Evolutionary conservation across 2,888 invertebrate genomes (phyloP), one percentile per base, ranked within the genome.

Genomic region (Parnassius smintheus): DNA sequence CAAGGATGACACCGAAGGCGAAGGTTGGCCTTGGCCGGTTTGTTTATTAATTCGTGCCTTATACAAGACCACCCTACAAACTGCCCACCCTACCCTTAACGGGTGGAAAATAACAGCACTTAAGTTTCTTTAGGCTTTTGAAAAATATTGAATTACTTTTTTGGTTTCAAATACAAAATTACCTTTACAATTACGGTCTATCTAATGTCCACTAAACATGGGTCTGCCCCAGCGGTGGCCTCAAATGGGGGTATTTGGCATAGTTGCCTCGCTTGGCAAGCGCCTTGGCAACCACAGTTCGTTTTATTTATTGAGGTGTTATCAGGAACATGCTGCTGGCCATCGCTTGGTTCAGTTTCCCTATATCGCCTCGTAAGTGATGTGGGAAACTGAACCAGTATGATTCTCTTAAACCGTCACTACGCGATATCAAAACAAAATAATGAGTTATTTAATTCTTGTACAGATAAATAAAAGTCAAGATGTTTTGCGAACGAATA

Each of bases 11-110:
- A 11, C 73, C 72, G 81, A 83, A 84, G 85, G 88, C 87, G 81
- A 79, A 72, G 76, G 73, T 74, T 80, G 85, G 79, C 88, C 89
- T 89, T 88, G 89, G 86, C 86, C 82, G 79, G 81, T 78, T 85
- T 86, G 87, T 87, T 89, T 86, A 90, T 89, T 89, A 89, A 88
- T 89, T 88, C 81, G 85, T 83, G 80, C 82, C 80, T 83, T 78
- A 83, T 82, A 77, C 80, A 78, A 75, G 59, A 81, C 84, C 84
- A 74, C 81, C 79, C 78, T 69, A 75, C 69, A 72, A 77, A 77
- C 70, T 69, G 70, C 81, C 83, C 83, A 76, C 82, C 83, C 83
- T 80, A 79, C 81, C 86, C 86, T 78, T 82, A 83, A 86, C 83
- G 87, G 85, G 82, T 80, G 85, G 82, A 81, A 83, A 87, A 86